phyloP scores from a whole-genome alignment of 2,113 vertebrate species.

The Labeo catla region DNA sequence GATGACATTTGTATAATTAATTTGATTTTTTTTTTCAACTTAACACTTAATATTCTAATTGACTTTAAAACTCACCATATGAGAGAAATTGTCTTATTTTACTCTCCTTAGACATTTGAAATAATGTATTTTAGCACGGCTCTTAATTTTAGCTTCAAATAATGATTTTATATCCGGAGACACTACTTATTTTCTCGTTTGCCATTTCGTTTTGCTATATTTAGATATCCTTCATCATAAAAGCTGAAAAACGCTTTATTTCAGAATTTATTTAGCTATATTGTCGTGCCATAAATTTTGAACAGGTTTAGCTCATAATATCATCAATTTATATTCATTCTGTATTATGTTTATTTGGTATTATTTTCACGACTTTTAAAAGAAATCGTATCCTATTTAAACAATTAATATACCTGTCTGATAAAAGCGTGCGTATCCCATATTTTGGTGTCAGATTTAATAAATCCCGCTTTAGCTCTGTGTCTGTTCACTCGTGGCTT shows the following conservation, averaged over 20 bases:
- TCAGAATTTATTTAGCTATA: neutral
- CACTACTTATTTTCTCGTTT: neutral
- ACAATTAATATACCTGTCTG: neutral
- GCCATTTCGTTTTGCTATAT: neutral
- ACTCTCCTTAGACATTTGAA: neutral
- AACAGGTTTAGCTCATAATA: neutral
- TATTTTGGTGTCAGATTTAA: neutral
- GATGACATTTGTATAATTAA: neutral
- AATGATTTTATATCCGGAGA: neutral
- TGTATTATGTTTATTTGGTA: too few relatives aligned
- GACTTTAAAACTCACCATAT: neutral
- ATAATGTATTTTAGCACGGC: neutral
- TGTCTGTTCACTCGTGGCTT: conserved; percentile 16
- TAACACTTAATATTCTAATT: neutral
- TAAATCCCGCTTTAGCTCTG: neutral
- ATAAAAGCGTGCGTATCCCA: neutral
- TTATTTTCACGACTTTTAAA: conserved; percentile 1
- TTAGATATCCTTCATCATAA: neutral
- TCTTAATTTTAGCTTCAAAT: neutral
- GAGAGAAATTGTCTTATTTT: neutral
- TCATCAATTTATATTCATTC: neutral
- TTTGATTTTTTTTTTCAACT: neutral
- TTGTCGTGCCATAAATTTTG: neutral
- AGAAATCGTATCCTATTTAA: neutral
- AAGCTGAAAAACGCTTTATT: neutral